A percentile compares a stretch with the other conserved stretches of the same genome.
phyloP scores from a whole-genome alignment of 1,140 invertebrate genomes.

The Drosophila eugracilis region DNA sequence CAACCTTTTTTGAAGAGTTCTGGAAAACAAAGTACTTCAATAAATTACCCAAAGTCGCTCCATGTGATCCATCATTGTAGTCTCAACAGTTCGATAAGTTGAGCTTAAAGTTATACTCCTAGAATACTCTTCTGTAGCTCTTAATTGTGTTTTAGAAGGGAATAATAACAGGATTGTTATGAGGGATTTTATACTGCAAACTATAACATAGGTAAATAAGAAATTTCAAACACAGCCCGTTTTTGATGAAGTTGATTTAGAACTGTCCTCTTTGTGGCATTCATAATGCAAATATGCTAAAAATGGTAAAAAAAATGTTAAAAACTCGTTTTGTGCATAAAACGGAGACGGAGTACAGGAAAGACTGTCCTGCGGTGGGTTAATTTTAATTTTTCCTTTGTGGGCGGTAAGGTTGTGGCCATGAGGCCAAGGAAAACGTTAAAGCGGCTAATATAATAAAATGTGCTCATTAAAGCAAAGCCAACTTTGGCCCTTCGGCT shows the following conservation, averaged over 20 bases:
- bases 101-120: neutral
- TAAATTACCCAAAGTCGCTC: slow-evolving; percentile 19
- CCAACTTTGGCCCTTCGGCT: slow-evolving; percentile 63
- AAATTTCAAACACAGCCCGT: no score
- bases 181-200: no score
- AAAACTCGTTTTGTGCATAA: slow-evolving; percentile 59
- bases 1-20: slow-evolving; percentile 10
- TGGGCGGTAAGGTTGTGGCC: neutral
- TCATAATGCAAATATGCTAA: slow-evolving; percentile 59
- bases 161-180: no score
- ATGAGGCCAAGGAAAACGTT: slow-evolving; percentile 38
- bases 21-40: slow-evolving; percentile 26
- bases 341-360: slow-evolving; percentile 11
- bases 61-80: slow-evolving; percentile 25
- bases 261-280: slow-evolving; percentile 7
- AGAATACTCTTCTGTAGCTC: no score
- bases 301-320: slow-evolving; percentile 58
- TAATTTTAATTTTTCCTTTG: neutral
- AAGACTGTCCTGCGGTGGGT: slow-evolving; percentile 7
- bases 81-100: slow-evolving; percentile 17
- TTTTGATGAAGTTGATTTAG: slow-evolving; percentile 39
- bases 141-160: no score
- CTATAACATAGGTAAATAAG: no score
- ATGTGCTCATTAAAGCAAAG: slow-evolving; percentile 78
- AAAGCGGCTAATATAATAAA: slow-evolving; percentile 78